A percentile compares a stretch with the other conserved stretches of the same genome.
phyloP scores from a whole-genome alignment of 2,888 invertebrate species.

The Lepidocyrtoides sp. region DNA sequence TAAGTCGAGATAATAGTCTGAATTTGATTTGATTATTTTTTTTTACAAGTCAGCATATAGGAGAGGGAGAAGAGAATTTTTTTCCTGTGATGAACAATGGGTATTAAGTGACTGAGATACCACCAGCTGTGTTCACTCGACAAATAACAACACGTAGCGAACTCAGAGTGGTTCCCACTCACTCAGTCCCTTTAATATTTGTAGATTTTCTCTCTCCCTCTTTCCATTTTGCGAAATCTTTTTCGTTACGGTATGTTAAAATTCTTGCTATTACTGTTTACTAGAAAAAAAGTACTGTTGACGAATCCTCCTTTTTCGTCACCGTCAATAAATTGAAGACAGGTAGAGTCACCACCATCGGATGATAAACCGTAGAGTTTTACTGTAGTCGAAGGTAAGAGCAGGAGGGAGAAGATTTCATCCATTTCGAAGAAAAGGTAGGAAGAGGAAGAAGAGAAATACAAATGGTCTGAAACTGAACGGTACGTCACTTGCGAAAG shows the following conservation, averaged over 20 bases:
- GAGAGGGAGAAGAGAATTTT: constrained; percentile 57
- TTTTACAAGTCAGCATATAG: constrained; percentile 16
- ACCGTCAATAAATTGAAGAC: constrained; percentile 14
- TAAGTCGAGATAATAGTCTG: neutral
- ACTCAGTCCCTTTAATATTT: constrained; percentile 88
- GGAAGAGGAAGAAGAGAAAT: constrained; percentile 3
- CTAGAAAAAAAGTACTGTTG: neutral
- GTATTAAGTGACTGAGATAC: constrained; percentile 95
- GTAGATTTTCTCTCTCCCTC: constrained; percentile 33
- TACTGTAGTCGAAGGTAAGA: too few relatives aligned
- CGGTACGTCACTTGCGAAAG: constrained; percentile 33
- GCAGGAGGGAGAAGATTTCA: neutral
- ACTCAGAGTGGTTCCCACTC: constrained; percentile 99
- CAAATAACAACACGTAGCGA: constrained; percentile 91
- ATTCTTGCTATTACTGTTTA: neutral
- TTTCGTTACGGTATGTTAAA: constrained; percentile 4
- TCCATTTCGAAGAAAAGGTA: neutral
- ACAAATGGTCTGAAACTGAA: constrained; percentile 6
- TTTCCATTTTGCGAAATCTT: constrained; percentile 37
- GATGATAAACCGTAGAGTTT: constrained; percentile 8
- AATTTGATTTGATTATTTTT: neutral
- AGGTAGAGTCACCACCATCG: constrained; percentile 4
- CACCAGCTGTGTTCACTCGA: constrained; percentile 99
- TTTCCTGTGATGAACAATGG: constrained; percentile 75
- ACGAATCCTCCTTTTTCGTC: constrained; percentile 42